Evolutionary conservation across 2,113 vertebrate species (phyloP), one percentile per base, ranked within the genome.

Genomic region (Hemiprocne comata): DNA sequence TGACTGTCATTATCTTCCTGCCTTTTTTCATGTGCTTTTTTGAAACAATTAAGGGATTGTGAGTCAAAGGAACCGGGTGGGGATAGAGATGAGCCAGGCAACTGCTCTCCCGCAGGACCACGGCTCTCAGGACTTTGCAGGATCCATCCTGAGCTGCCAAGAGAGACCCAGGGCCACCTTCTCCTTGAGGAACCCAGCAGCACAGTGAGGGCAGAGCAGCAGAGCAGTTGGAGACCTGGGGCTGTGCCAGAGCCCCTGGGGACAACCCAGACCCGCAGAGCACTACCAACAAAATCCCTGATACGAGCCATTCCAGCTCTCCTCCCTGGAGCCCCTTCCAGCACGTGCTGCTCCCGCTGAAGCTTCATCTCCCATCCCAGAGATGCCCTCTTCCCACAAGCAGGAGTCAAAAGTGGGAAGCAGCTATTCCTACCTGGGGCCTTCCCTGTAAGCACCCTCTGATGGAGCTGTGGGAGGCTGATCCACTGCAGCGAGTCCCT

Each of bases 1-100:
- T 93, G 94, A 91, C 95, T 78, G 97, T 94, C 94, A 80, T 97
- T 94, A 87, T 86, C 79, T 78, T 60, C 64, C 64, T 73, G 74
- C 34, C 66, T 87, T 94, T 87, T 76, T 77, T 48, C 58, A 64
- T 85, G 74, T 31, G 53, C 50, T 57, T 72, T 65, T 82, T 25
- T 36, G 23, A 58, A 76, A 76, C 78, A 72, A 81, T 91, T 72
- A 80, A 72, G 18, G 89, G 79, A 90, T 77, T 46, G 70, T 65
- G 40, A 46, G 44, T 40, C 17, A 11, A 34, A 70, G 87, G 90
- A 65, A 53, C 60, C 73, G 76, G 80, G 76, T 71, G 72, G 69
- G 73, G 67, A 79, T 66, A 64, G 85, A 79, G 34, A 62, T 23
- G 48, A 75, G 90, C 70, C 70, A 69, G 64, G 73, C 12, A 31